Evolutionary conservation across 2,888 invertebrate genomes (phyloP).

Genomic region (Habrosyne pyritoides): DNA sequence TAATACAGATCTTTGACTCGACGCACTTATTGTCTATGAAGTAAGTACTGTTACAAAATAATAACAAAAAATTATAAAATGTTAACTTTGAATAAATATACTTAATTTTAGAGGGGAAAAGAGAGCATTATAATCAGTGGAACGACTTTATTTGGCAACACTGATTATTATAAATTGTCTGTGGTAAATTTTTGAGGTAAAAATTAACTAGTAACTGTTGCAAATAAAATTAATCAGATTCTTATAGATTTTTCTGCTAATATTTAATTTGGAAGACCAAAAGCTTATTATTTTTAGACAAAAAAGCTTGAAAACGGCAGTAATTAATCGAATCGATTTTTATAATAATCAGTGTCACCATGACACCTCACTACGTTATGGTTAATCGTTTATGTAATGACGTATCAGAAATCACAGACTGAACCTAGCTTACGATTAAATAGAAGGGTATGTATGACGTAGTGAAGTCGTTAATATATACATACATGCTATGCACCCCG

Average conservation of each 20-base stretch:
- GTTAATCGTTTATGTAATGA: conserved; percentile 19
- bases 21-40: conserved; percentile 73
- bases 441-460: conserved; percentile 14
- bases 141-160: conserved; percentile 16
- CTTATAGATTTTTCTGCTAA: too few species aligned
- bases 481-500: conserved; percentile 37
- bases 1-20: conserved; percentile 84
- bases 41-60: conserved; percentile 74
- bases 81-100: conserved; percentile 79
- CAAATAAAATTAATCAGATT: too few species aligned
- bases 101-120: conserved; percentile 64
- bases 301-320: not conserved
- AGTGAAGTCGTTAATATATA: conserved; percentile 31
- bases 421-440: conserved; percentile 22
- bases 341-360: not conserved
- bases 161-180: not conserved
- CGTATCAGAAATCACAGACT: conserved; percentile 39
- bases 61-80: conserved; percentile 69
- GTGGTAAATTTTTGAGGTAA: not conserved
- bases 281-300: too few species aligned
- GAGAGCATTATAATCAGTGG: conserved; percentile 66
- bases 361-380: not conserved
- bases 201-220: too few species aligned
- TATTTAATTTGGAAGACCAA: too few species aligned
- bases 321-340: not conserved